Conservation (phyloP, 2,797 vertebrate genomes). For the Eurystomus glaucurus region DNA sequence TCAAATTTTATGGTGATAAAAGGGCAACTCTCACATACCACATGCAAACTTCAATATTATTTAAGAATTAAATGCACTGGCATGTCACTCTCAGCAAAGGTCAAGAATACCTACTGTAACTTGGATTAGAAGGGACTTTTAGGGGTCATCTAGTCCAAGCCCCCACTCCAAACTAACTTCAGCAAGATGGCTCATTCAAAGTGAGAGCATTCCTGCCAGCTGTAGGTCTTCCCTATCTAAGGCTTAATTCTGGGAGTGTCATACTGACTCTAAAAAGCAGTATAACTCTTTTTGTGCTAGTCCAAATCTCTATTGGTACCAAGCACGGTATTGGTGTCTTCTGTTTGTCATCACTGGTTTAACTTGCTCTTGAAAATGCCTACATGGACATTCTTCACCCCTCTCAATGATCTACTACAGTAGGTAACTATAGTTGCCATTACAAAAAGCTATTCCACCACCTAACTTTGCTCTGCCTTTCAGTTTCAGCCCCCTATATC, state of each 20-base stretch:
- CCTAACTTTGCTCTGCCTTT: not conserved
- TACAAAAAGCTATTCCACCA: not conserved
- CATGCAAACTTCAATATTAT: not conserved
- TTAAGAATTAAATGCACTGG: not conserved
- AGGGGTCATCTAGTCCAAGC: not conserved
- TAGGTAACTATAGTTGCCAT: not conserved
- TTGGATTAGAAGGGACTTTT: not conserved
- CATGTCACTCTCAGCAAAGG: not conserved
- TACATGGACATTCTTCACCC: not conserved
- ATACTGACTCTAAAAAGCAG: not conserved
- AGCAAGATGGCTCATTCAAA: not conserved
- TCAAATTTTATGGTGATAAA: not conserved
- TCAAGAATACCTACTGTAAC: not conserved
- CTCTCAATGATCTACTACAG: not conserved
- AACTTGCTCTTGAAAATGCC: not conserved
- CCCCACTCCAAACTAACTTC: rapidly evolving
- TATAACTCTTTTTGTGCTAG: not conserved
- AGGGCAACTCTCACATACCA: not conserved
- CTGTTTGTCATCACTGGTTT: not conserved
- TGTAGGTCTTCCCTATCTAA: not conserved
- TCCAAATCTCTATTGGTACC: not conserved
- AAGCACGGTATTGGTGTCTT: not conserved
- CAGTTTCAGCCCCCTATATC: not conserved
- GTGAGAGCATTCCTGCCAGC: not conserved
- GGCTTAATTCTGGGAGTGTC: not conserved